These are phyloP conservation scores for Montipora foliosa DNA, from an alignment of 64 coral and sea anemone species.

Conservation along the genomic window DNA sequence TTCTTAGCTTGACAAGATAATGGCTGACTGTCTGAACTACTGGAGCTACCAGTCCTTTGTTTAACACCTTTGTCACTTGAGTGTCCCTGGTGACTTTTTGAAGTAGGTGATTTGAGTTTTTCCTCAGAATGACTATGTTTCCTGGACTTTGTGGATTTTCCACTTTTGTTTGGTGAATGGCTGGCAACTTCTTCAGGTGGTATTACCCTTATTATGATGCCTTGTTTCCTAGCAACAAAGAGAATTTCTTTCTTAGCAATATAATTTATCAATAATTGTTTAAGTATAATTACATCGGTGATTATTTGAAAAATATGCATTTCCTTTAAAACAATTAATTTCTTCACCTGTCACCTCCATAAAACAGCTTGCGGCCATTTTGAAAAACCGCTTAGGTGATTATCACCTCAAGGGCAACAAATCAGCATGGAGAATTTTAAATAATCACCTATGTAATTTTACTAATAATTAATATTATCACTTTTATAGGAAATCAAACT, in stretches of 20 bases:
- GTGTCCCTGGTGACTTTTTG: not conserved
- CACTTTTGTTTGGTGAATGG: not conserved
- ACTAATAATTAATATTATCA: no score
- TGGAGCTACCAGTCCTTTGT: constrained; percentile 28
- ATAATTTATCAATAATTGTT: no score
- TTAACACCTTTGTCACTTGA: not conserved
- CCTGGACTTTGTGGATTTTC: constrained; percentile 52
- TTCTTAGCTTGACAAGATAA: constrained; percentile 27
- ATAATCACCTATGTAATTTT: no score
- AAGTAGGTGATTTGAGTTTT: not conserved
- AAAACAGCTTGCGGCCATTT: no score
- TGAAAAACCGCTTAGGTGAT: no score
- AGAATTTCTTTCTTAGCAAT: not conserved
- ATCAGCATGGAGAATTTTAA: no score
- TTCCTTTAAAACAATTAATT: no score
- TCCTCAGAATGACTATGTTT: constrained; percentile 26
- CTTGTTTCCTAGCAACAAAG: constrained; percentile 74
- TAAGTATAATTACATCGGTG: no score
- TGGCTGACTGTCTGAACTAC: constrained; percentile 42
- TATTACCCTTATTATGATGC: constrained; percentile 77
- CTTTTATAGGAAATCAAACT: no score
- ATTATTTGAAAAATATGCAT: no score
- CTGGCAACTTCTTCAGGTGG: constrained; percentile 57
- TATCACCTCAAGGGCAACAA: no score
- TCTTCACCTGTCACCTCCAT: no score